phyloP scores from a whole-genome alignment of 1,140 invertebrate species.

The Idris sp. region DNA sequence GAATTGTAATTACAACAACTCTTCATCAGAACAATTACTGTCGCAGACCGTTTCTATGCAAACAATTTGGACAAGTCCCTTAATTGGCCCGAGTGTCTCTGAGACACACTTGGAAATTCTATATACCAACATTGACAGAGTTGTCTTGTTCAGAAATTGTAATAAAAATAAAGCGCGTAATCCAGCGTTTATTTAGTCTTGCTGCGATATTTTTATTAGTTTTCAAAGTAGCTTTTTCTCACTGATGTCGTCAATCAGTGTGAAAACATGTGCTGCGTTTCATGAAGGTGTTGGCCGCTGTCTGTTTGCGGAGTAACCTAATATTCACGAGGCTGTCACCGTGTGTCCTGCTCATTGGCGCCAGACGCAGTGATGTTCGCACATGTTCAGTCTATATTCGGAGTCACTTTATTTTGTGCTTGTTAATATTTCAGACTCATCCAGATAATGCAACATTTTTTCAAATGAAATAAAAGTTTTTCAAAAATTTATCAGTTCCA shows the following conservation, averaged over 20 bases:
- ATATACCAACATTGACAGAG: too few relatives aligned
- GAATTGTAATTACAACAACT: conserved; percentile 23
- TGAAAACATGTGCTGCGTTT: conserved; percentile 63
- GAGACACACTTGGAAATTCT: too few relatives aligned
- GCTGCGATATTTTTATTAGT: conserved; percentile 47
- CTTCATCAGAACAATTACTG: too few relatives aligned
- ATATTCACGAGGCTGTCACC: conserved; percentile 71
- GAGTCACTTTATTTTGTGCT: conserved; percentile 54
- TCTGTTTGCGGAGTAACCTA: conserved; percentile 76
- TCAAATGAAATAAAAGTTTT: too few relatives aligned
- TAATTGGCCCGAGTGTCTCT: conserved; percentile 29
- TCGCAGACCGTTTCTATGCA: conserved; percentile 26
- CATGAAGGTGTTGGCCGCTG: conserved; percentile 75
- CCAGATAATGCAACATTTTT: too few relatives aligned
- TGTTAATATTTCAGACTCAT: too few relatives aligned
- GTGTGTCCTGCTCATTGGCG: conserved; percentile 69
- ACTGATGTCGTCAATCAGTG: background rate
- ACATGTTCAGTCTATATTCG: conserved; percentile 71
- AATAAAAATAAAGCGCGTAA: too few relatives aligned
- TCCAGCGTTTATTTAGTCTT: conserved; percentile 32
- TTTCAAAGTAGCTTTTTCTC: conserved; percentile 5
- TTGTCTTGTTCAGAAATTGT: too few relatives aligned
- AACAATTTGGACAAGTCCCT: conserved; percentile 41
- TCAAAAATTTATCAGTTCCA: too few relatives aligned
- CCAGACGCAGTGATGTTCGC: conserved; percentile 69